Evolutionary conservation across 2,113 vertebrate species (phyloP).

Genomic region (Edolisoma coerulescens): DNA sequence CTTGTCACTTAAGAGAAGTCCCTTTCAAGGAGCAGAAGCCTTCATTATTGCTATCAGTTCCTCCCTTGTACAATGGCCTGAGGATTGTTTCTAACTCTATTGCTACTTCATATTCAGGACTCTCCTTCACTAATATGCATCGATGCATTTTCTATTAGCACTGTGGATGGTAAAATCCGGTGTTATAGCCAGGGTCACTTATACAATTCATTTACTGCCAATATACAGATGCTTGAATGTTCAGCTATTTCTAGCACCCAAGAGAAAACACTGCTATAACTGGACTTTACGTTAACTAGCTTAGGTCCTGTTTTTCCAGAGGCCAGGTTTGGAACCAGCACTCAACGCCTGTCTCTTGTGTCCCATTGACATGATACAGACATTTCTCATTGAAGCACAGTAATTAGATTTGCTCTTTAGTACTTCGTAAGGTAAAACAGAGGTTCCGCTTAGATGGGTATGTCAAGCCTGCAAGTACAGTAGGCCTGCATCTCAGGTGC

Average conservation of each 20-base stretch:
- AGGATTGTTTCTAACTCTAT: not conserved
- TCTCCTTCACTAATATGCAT: not conserved
- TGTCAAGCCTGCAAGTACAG: not conserved
- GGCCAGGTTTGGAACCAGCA: not conserved
- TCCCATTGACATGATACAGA: not conserved
- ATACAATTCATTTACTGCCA: slow-evolving; percentile 21
- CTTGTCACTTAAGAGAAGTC: not conserved
- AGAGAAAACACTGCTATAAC: slow-evolving; percentile 30
- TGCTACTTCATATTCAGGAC: not conserved
- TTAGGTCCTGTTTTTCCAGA: slow-evolving; percentile 30
- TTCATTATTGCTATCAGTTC: not conserved
- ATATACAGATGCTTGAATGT: not conserved
- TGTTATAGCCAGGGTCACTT: not conserved
- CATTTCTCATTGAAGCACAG: slow-evolving; percentile 16
- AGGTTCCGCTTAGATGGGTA: not conserved
- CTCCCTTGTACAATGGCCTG: not conserved
- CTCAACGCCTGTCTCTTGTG: not conserved
- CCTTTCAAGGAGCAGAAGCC: not conserved
- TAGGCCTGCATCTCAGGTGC: not conserved
- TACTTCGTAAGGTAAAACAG: slow-evolving; percentile 36
- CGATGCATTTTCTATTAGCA: slow-evolving; percentile 30
- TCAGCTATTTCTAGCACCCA: not conserved
- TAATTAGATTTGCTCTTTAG: slow-evolving; percentile 56
- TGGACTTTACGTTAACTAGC: slow-evolving; percentile 4
- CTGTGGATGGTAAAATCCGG: not conserved